phyloP scores from a whole-genome alignment of 2,888 invertebrate genomes.

The Tuta absoluta region DNA sequence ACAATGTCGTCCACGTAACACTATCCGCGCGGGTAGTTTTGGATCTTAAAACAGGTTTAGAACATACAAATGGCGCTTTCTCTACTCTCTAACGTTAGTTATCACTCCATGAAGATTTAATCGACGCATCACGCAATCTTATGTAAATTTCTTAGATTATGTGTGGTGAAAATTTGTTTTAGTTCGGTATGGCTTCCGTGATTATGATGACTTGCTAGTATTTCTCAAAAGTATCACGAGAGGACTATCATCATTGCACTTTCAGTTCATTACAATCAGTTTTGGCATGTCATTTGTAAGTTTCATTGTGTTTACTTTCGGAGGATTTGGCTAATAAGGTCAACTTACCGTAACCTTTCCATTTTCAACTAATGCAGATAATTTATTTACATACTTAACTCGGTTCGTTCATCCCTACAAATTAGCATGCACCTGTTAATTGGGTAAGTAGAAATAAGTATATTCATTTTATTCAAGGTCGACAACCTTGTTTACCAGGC shows the following conservation, averaged over 20 bases:
- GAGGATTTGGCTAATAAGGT: slow-evolving; percentile 4
- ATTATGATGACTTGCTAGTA: slow-evolving; percentile 4
- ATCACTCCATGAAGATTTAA: slow-evolving; percentile 32
- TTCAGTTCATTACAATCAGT: not conserved
- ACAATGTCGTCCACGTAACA: slow-evolving; percentile 26
- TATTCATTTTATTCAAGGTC: slow-evolving; percentile 17
- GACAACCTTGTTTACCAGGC: not conserved
- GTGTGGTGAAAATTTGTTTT: slow-evolving; percentile 19
- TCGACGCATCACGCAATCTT: slow-evolving; percentile 25
- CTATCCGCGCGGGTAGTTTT: slow-evolving; percentile 21
- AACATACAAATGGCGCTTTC: slow-evolving; percentile 41
- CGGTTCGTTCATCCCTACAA: not conserved
- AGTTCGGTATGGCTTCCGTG: slow-evolving; percentile 5
- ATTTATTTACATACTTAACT: not conserved
- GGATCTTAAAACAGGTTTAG: slow-evolving; percentile 36
- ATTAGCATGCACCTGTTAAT: slow-evolving; percentile 12
- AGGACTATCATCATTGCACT: not conserved
- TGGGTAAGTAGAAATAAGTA: slow-evolving; percentile 3
- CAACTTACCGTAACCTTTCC: slow-evolving; percentile 5
- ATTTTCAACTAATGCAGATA: not conserved
- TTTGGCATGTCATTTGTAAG: not conserved
- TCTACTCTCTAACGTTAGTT: slow-evolving; percentile 37
- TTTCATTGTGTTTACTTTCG: not conserved
- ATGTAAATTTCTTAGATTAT: slow-evolving; percentile 25
- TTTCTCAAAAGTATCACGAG: not conserved